These are phyloP conservation scores for Coenonympha glycerion DNA, from an alignment of 2,888 invertebrate genomes.

Conservation along the genomic window DNA sequence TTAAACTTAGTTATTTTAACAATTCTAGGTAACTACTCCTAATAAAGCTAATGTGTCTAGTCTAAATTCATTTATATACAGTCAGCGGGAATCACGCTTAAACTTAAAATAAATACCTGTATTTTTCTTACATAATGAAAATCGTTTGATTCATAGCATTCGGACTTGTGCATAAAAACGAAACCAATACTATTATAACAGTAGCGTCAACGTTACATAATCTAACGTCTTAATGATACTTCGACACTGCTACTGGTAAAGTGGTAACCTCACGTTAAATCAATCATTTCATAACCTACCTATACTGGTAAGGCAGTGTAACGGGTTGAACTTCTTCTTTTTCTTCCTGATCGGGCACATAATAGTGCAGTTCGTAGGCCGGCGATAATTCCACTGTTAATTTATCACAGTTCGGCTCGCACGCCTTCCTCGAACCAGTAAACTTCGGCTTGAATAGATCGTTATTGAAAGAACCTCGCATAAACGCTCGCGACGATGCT, in stretches of 20 bases:
- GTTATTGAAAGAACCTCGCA: constrained; percentile 33
- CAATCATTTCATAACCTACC: constrained; percentile 16
- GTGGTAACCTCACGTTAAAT: background rate
- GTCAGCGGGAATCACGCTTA: background rate
- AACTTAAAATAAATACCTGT: constrained; percentile 1
- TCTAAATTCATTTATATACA: background rate
- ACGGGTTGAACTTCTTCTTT: constrained; percentile 37
- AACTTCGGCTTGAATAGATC: constrained; percentile 4
- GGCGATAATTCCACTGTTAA: constrained; percentile 55
- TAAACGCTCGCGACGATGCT: constrained; percentile 47
- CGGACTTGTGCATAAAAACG: background rate
- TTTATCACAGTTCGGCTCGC: constrained; percentile 49
- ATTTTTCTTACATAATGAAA: background rate
- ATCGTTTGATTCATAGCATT: background rate
- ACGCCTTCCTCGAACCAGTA: constrained; percentile 28
- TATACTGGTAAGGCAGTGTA: constrained; percentile 33
- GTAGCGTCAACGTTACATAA: background rate
- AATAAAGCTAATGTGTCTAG: background rate
- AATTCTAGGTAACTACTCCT: too few species aligned
- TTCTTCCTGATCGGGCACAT: constrained; percentile 64
- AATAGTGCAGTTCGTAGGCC: constrained; percentile 65
- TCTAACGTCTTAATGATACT: constrained; percentile 7
- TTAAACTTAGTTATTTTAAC: too few species aligned
- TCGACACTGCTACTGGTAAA: too few species aligned
- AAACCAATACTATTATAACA: background rate